Base-by-base conservation (phyloP, 1,140 invertebrate species). In the Danaus plexippus region DNA sequence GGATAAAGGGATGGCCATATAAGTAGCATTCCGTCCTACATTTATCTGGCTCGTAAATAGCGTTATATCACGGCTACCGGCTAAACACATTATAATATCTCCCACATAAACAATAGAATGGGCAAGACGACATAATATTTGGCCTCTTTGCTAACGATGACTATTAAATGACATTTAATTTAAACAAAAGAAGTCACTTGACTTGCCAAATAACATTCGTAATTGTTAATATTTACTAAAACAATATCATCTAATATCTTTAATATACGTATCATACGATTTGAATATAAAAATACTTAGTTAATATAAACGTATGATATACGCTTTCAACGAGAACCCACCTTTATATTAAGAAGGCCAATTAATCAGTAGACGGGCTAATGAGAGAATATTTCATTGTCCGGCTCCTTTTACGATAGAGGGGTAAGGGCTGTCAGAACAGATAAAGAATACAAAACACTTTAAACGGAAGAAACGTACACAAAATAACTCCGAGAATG, bases 351-450 rank as follows among this genome's bases (percentile, higher is more conserved):
- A 80, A 83, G 82, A 78, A 80, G 80, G 64, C 74, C 79, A 82
- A 83, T 85, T 83, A 82, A 85, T 85, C 82, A 85, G 77, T 72
- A 69, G 76, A 70, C 71, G 70, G 69, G 60, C 79, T 85, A 84
- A 85, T 85, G 82, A 85, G 82, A 72, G 77, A 77, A 85, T 85
- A 85, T 85, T 85, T 84, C 80, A 85, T 78, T 83, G 82, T 83
- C 79, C 82, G 43, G 73, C 73, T 75, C 71, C 78, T 71, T 66
- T 67, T 67, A 72, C 72, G 74, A 80, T 77, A 75, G 71, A 67
- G 67, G 69, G 67, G 67, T 73, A 67, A 81, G 79, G 81, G 43
- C n/a, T 57, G 11, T 32, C 22, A 6, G 22, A 32, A 32, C 22
- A 32, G 22, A 32, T 32, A 32, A 32, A 32, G 22, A 32, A 32